Evolutionary conservation across 2,797 vertebrate genomes (phyloP).

Genomic region (Decapterus maruadsi): DNA sequence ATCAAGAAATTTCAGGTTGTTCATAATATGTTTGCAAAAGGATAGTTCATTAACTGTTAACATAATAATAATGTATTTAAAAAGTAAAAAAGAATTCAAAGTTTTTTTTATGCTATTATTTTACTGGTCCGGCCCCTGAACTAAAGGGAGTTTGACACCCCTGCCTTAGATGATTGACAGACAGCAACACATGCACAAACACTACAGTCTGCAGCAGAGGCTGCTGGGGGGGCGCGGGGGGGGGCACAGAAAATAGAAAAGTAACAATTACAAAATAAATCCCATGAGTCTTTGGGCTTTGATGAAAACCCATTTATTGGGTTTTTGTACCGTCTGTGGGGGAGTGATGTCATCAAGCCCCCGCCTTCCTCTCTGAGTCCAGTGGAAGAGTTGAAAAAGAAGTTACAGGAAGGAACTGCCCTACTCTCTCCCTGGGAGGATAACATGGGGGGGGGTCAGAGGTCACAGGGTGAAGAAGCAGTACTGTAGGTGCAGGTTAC

Average conservation of each 20-base stretch:
- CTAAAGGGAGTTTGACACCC: no score
- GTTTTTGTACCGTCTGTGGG: slow-evolving; percentile 9
- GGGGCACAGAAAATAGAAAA: slow-evolving; percentile 33
- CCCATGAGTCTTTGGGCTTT: slow-evolving; percentile 68
- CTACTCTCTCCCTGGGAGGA: slow-evolving; percentile 24
- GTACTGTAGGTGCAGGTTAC: neutral
- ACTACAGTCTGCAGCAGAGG: slow-evolving; percentile 36
- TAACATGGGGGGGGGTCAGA: neutral
- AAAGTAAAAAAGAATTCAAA: no score
- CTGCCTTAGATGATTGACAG: no score
- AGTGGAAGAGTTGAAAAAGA: slow-evolving; percentile 23
- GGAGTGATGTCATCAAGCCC: slow-evolving; percentile 12
- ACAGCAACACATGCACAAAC: slow-evolving; percentile 19
- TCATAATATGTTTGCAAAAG: no score
- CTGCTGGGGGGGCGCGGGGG: slow-evolving; percentile 18
- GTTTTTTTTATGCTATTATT: no score
- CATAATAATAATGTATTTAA: no score
- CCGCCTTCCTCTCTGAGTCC: slow-evolving; percentile 42
- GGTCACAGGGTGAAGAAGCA: slow-evolving; percentile 21
- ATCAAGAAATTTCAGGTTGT: no score
- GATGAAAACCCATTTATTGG: slow-evolving; percentile 9
- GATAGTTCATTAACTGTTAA: no score
- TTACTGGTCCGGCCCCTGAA: no score
- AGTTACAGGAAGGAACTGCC: slow-evolving; percentile 7
- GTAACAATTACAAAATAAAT: slow-evolving; percentile 21